Base-by-base conservation (phyloP, 2,888 invertebrate species). In the Stenodema calcarata region DNA sequence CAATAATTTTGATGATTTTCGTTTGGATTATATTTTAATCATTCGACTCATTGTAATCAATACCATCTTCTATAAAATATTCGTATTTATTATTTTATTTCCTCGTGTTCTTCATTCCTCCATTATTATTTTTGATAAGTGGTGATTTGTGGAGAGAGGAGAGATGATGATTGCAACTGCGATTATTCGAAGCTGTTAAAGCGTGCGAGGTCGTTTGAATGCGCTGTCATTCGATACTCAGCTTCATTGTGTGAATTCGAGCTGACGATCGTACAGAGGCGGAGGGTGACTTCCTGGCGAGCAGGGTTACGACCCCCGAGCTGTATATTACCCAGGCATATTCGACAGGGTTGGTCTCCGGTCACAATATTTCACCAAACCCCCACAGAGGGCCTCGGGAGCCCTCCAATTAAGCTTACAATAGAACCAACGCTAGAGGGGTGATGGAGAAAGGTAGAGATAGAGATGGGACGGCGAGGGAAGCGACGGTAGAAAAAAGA, bases 361-460 rank as follows among this genome's bases (percentile, higher is more conserved):
- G 84, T 84, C 84, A 84, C 84, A 84, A 84, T 84, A 84, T 84
- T 84, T 84, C 84, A 84, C 84, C 84, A 62, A 75, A 73, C 84
- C 80, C 54, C 84, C 73, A 44, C 70, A 44, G 81, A 42, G 23
- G 11, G 44, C 73, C 84, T 23, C 27, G 27, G 27, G 44, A 84
- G 84, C 84, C 84, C 84, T 84, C 84, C 84, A 84, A 84, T 84
- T 84, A 84, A 84, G 84, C 84, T 84, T 47, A 84, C 84, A 84
- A 84, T 84, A 47, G 84, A 44, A 70, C 44, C 62, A 0, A 18
- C 42, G 73, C 44, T 18, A 47, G 50, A 28, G 44, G 35, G 27
- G 28, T 11, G n/a, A 28, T 4, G 47, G 47, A 6, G 16, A 69
- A 70, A 82, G 69, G 47, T 50, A 84, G 70, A 84, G 84, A n/a